Percentiles rank a stretch among this genome's conserved stretches.
Conservation (phyloP, 2,888 invertebrate genomes). For the Uloborus plumipes region DNA sequence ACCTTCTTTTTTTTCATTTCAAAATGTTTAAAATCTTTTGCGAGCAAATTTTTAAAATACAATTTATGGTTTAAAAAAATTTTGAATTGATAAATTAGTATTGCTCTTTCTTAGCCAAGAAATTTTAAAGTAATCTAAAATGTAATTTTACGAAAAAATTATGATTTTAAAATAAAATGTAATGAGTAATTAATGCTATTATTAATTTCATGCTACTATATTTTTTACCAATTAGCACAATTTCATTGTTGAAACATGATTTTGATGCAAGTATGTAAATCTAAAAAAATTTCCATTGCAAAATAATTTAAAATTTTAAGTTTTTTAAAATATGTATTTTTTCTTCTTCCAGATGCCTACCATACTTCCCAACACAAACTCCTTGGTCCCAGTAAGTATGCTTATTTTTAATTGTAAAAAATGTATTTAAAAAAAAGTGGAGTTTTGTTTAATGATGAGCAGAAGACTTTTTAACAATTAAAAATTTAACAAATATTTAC, state of each 20-base stretch:
- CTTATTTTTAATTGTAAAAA: background rate
- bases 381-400: slow-evolving; percentile 35
- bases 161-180: background rate
- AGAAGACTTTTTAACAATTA: no score
- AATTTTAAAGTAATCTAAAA: no score
- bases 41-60: no score
- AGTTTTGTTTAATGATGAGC: no score
- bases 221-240: background rate
- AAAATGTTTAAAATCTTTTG: no score
- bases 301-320: background rate
- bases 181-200: background rate
- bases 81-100: no score
- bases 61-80: no score
- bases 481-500: no score
- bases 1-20: no score
- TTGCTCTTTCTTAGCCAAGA: no score
- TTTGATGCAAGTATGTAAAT: background rate
- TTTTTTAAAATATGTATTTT: background rate
- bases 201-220: background rate
- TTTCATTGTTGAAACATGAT: background rate
- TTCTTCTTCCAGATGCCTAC: slow-evolving; percentile 40
- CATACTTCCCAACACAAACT: slow-evolving; percentile 26
- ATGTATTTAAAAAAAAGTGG: background rate
- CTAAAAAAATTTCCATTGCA: background rate
- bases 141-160: no score